Evolutionary conservation across 2,888 invertebrate species (phyloP), one percentile per base, ranked within the genome.

Genomic region (Eucriotettix oculatus): DNA sequence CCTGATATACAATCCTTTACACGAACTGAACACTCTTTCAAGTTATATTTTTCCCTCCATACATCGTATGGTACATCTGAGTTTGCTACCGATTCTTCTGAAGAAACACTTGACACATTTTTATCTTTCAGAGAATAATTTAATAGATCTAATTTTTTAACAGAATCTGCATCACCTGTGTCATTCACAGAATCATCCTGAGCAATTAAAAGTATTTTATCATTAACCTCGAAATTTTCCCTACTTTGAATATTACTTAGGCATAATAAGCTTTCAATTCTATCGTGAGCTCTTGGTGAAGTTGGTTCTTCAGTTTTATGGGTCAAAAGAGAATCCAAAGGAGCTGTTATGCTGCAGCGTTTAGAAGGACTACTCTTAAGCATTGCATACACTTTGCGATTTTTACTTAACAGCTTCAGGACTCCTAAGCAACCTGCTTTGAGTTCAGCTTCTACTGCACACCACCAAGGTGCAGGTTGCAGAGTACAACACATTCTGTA

Each of bases 281-380:
- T 16, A 3, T 53, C 17, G 5, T 53, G n/a, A 11, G 17, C 53
- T 11, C 5, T 11, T 5, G n/a, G n/a, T 14, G 11, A 11, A 9
- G 14, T 7, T 11, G 40, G 40, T 10, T 10, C 14, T 29, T 29
- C 29, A 17, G 16, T 16, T 54, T 54, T 54, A 29, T 29, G 17
- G 12, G 12, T 2, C 12, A 16, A 16, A 10, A 41, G 3, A 14
- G 12, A n/a, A 40, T 40, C 40, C 12, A 29, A 55, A n/a, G 55
- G 40, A n/a, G 14, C 1, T n/a, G n/a, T 14, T 48, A 14, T 48
- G 48, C n/a, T 68, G 64, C 79, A 79, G 67, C 83, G 85, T 69
- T 86, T 86, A 69, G 86, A 86, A 10, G 87, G 87, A 66, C 86
- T 88, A 66, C 86, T 77, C 70, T 88, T 88, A 1, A 90, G 72